These are phyloP conservation scores for Ciconia stormi DNA, from an alignment of 2,113 vertebrate genomes.

Conservation along the genomic window DNA sequence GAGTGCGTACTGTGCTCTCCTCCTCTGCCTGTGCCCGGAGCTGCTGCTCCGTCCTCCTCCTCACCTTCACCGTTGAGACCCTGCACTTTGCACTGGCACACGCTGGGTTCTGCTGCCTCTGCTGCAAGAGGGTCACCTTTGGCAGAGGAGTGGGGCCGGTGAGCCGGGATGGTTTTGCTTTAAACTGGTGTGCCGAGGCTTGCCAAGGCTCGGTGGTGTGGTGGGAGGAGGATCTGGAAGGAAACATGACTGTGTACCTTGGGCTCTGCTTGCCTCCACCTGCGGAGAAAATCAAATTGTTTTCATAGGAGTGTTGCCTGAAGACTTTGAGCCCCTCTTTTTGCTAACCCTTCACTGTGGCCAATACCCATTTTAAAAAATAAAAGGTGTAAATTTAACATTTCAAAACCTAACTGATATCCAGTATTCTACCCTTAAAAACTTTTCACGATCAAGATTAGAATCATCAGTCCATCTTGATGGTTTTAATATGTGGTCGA, in stretches of 20 bases:
- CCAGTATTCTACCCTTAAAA: conserved; percentile 67
- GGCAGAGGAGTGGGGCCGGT: neutral
- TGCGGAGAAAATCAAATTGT: neutral
- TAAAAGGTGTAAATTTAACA: neutral
- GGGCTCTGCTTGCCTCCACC: conserved; percentile 12
- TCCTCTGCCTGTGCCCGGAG: neutral
- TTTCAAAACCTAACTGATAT: conserved; percentile 18
- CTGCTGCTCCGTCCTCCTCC: neutral
- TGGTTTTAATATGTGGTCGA: conserved; percentile 47
- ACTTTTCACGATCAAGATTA: conserved; percentile 23
- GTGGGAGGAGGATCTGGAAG: conserved; percentile 21
- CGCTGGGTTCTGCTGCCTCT: fast-evolving
- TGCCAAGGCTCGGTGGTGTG: neutral
- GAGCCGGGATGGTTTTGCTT: neutral
- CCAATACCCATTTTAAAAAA: neutral
- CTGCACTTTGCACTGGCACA: neutral
- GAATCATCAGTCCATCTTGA: conserved; percentile 36
- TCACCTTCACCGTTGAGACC: neutral
- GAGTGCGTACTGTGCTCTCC: neutral
- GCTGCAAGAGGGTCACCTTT: neutral
- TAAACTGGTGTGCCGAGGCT: neutral
- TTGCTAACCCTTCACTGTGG: neutral
- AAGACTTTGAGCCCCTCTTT: neutral
- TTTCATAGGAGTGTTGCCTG: neutral
- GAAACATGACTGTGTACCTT: neutral